These are phyloP conservation scores for Caenorhabditis tropicalis DNA, from an alignment of 1,140 invertebrate genomes.

Conservation along the genomic window DNA sequence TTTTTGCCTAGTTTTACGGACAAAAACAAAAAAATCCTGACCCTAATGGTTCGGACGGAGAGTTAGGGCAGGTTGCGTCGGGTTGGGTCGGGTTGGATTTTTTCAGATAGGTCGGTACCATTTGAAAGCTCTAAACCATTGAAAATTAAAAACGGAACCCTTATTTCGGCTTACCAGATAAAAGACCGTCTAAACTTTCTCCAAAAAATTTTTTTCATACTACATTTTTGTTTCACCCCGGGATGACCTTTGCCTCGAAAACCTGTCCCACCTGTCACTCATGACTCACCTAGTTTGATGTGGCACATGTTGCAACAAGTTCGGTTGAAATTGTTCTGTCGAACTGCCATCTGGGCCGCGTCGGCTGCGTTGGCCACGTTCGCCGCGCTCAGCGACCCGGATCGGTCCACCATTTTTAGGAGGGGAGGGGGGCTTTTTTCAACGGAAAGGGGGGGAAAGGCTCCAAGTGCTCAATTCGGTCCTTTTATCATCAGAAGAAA, in stretches of 20 bases:
- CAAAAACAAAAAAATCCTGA: too few relatives aligned
- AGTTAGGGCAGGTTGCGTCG: too few relatives aligned
- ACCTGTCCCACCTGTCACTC: conserved; percentile 4
- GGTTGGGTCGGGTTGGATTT: too few relatives aligned
- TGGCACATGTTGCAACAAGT: conserved; percentile 49
- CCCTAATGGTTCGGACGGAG: too few relatives aligned
- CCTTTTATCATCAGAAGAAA: not conserved
- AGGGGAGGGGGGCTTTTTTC: not conserved
- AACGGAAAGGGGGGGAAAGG: not conserved
- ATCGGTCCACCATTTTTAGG: not conserved
- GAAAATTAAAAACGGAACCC: too few relatives aligned
- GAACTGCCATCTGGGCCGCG: not conserved
- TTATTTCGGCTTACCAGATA: not conserved
- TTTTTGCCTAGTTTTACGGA: too few relatives aligned
- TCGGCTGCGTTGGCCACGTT: not conserved
- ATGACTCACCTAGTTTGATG: conserved; percentile 44
- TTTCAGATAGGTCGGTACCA: too few relatives aligned
- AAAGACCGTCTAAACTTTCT: not conserved
- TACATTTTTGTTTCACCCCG: too few relatives aligned
- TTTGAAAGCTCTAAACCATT: too few relatives aligned
- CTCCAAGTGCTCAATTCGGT: not conserved
- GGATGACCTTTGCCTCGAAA: too few relatives aligned
- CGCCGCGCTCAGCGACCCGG: not conserved
- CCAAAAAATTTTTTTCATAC: not conserved
- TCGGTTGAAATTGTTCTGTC: conserved; percentile 36